A percentile compares a stretch with the other conserved stretches of the same genome.
These are phyloP conservation scores for Girardia tigrina DNA, from an alignment of 2,888 invertebrate genomes.

Conservation along the genomic window DNA sequence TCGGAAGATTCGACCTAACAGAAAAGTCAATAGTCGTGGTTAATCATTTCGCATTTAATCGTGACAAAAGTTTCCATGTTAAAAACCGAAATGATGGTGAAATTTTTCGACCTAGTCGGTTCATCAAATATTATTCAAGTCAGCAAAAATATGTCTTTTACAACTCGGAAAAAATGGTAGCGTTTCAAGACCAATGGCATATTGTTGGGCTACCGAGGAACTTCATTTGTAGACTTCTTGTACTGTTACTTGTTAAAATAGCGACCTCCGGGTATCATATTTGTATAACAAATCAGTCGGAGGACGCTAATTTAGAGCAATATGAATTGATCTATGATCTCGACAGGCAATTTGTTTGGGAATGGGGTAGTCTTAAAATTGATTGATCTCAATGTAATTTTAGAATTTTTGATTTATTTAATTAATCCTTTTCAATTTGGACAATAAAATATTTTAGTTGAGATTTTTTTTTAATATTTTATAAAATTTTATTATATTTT, in stretches of 20 bases:
- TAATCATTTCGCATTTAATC: conserved; percentile 4
- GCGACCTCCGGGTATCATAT: background rate
- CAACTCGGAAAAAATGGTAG: background rate
- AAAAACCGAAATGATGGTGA: background rate
- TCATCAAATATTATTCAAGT: background rate
- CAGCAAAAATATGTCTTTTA: background rate
- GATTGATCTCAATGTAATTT: background rate
- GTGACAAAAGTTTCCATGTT: background rate
- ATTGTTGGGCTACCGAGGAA: conserved; percentile 6
- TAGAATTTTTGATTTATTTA: too few species aligned
- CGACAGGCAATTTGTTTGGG: background rate
- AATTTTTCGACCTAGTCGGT: background rate
- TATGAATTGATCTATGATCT: conserved; percentile 4
- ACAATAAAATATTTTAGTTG: background rate
- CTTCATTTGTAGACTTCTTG: background rate
- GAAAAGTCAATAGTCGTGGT: background rate
- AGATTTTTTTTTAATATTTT: background rate
- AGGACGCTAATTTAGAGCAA: background rate
- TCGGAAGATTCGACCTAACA: background rate
- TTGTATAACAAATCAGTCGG: background rate
- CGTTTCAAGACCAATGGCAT: conserved; percentile 10
- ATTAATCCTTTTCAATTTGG: background rate
- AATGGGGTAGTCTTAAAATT: background rate
- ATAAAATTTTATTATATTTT: too few species aligned
- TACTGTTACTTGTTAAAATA: background rate